Evolutionary conservation across 2,888 invertebrate genomes (phyloP).

Genomic region (Diabrotica balteata): DNA sequence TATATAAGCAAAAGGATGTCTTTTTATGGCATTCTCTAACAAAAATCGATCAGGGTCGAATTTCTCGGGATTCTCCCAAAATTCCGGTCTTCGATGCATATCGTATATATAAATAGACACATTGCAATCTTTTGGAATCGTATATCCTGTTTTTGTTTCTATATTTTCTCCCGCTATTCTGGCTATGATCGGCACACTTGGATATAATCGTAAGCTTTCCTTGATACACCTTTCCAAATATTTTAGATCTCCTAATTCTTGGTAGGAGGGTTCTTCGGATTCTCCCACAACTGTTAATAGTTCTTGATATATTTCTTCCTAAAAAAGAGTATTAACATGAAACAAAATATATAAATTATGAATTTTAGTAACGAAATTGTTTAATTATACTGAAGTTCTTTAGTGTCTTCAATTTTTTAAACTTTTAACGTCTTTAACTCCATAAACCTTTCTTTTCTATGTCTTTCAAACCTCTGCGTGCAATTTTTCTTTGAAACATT

Average conservation of each 20-base stretch:
- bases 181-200: slow-evolving; percentile 40
- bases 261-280: slow-evolving; percentile 59
- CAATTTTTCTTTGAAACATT: no score
- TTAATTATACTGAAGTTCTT: no score
- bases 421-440: no score
- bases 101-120: slow-evolving; percentile 49
- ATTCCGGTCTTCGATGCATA: slow-evolving; percentile 59
- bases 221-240: slow-evolving; percentile 63
- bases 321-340: not conserved
- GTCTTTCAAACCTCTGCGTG: no score
- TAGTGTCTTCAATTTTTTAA: no score
- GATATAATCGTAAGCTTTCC: slow-evolving; percentile 41
- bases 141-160: slow-evolving; percentile 39
- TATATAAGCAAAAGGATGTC: slow-evolving; percentile 59
- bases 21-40: slow-evolving; percentile 50
- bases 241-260: slow-evolving; percentile 67
- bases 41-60: slow-evolving; percentile 54
- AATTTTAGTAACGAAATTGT: no score
- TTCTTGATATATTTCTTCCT: slow-evolving; percentile 38
- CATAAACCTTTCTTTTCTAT: no score
- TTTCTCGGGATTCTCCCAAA: slow-evolving; percentile 59
- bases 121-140: slow-evolving; percentile 54
- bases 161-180: slow-evolving; percentile 52
- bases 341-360: no score
- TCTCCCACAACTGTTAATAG: slow-evolving; percentile 35